Evolutionary conservation across 2,113 vertebrate species (phyloP).

Genomic region (Actenoides hombroni): DNA sequence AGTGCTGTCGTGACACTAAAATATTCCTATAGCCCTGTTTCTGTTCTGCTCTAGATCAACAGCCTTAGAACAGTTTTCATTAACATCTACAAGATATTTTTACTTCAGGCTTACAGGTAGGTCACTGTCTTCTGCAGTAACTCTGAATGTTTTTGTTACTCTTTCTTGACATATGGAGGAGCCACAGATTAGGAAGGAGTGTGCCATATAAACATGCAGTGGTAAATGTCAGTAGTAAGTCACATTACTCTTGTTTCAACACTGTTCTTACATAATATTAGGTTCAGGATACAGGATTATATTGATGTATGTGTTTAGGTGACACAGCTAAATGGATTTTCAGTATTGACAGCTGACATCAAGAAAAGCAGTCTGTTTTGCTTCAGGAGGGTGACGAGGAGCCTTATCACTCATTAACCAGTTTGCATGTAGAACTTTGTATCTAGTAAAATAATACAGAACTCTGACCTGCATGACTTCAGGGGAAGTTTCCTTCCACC

Average conservation of each 20-base stretch:
- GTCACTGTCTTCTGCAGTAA: neutral
- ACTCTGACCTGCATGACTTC: constrained; percentile 6
- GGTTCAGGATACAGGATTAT: neutral
- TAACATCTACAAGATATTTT: constrained; percentile 87
- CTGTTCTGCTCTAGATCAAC: constrained; percentile 80
- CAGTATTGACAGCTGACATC: neutral
- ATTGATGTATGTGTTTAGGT: neutral
- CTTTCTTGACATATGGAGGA: neutral
- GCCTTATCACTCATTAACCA: neutral
- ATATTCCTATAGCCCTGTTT: neutral
- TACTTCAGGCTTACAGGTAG: constrained; percentile 93
- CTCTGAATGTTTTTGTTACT: neutral
- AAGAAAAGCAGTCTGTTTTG: neutral
- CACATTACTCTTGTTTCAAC: neutral
- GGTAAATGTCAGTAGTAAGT: neutral
- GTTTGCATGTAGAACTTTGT: constrained; percentile 28
- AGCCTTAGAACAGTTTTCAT: constrained; percentile 80
- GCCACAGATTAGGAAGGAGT: neutral
- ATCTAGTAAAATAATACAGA: neutral
- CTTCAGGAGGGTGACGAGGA: neutral
- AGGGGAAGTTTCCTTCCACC: neutral
- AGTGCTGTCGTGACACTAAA: neutral
- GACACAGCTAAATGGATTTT: neutral
- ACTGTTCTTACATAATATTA: neutral
- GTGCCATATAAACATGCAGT: neutral